Evolutionary conservation across 2,888 invertebrate species (phyloP).

Genomic region (Arctia plantaginis): DNA sequence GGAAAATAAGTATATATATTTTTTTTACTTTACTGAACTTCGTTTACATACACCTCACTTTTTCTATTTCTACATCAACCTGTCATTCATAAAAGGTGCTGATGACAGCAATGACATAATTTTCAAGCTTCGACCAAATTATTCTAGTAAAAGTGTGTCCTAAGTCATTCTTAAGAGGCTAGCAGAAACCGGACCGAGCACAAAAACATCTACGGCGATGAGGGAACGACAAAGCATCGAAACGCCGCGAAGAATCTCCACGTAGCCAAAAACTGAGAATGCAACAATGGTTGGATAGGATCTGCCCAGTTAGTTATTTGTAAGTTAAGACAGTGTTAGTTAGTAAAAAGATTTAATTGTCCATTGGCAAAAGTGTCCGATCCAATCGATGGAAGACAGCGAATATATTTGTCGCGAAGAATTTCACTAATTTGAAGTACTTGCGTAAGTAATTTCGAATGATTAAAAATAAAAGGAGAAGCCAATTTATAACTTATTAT

Average conservation of each 20-base stretch:
- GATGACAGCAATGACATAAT: slow-evolving; percentile 1
- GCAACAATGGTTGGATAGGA: slow-evolving; percentile 73
- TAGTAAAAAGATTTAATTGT: slow-evolving; percentile 54
- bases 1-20: background rate
- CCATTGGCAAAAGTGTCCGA: slow-evolving; percentile 52
- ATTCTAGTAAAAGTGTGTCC: slow-evolving; percentile 10
- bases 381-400: slow-evolving; percentile 27
- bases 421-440: background rate
- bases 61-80: background rate
- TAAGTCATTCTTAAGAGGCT: slow-evolving; percentile 15
- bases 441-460: background rate
- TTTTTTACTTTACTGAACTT: background rate
- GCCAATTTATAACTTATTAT: background rate
- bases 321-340: slow-evolving; percentile 55
- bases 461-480: background rate
- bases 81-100: background rate
- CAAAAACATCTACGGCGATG: slow-evolving; percentile 40
- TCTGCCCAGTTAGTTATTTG: slow-evolving; percentile 62
- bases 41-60: background rate
- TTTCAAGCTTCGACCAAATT: background rate
- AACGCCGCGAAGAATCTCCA: slow-evolving; percentile 61
- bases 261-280: slow-evolving; percentile 70
- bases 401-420: background rate
- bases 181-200: slow-evolving; percentile 25
- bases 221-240: slow-evolving; percentile 37